phyloP scores from a whole-genome alignment of 2,113 vertebrate genomes.

The Ardeotis arabs region DNA sequence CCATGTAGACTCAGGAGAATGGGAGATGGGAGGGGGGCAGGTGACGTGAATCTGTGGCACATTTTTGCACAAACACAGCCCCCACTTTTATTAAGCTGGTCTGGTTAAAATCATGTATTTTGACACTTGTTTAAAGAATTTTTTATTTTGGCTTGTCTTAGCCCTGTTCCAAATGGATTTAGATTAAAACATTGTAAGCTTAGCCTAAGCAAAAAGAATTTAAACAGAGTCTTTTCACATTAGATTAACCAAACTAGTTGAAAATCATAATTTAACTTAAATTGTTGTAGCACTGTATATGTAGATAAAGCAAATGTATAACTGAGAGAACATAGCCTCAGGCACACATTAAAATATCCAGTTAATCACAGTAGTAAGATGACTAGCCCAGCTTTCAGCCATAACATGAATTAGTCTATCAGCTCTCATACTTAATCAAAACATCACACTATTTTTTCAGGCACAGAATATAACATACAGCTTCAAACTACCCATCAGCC shows the following conservation, averaged over 20 bases:
- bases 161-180: not conserved
- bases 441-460: not conserved
- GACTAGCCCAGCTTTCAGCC: not conserved
- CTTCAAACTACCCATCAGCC: not conserved
- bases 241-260: constrained; percentile 3
- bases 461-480: not conserved
- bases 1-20: not conserved
- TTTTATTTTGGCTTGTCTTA: not conserved
- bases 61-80: not conserved
- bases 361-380: not conserved
- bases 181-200: not conserved
- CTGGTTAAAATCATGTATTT: not conserved
- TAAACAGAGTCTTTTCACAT: not conserved
- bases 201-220: not conserved
- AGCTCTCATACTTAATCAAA: constrained; percentile 58
- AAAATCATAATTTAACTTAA: constrained; percentile 24
- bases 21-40: not conserved
- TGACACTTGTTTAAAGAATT: not conserved
- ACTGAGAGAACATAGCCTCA: constrained; percentile 7
- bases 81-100: not conserved
- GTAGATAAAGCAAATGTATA: constrained; percentile 5
- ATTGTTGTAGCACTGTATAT: not conserved
- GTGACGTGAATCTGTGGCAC: not conserved
- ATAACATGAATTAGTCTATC: constrained; percentile 19
- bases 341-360: constrained; percentile 8